Evolutionary conservation across 2,888 invertebrate genomes (phyloP), one percentile per base, ranked within the genome.

Genomic region (Iphiclides podalirius): DNA sequence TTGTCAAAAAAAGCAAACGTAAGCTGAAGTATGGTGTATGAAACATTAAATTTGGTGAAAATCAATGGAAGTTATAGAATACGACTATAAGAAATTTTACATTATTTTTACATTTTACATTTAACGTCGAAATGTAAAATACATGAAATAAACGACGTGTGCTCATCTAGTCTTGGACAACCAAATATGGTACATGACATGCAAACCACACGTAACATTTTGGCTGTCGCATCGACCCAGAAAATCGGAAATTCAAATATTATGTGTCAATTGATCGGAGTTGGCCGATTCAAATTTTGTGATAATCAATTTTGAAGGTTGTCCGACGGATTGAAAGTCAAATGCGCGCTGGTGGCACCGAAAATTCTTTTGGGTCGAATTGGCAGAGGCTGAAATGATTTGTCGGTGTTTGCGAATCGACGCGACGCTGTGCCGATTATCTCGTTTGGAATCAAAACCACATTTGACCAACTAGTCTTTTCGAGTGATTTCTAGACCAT

Each of bases 291-390:
- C 46, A 56, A 55, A 59, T 61, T 52, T 12, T 57, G 59, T 59
- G 61, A 42, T 57, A 58, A 60, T 54, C 31, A 47, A 52, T 49
- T 54, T 55, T 63, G 60, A 62, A 65, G 65, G 66, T 60, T 61
- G 55, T 49, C 11, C 53, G 51, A 42, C 35, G 2, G 52, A 57
- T 62, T 65, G 57, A 60, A 60, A 64, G 59, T 63, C 60, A 59
- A 57, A 61, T 64, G n/a, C n/a, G n/a, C n/a, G n/a, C n/a, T 55
- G 46, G 45, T 42, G 47, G 2, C 28, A 48, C n/a, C 7, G 36
- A 46, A 47, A 49, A 33, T 39, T 38, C 47, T 58, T 57, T 59
- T 57, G 52, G 58, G 56, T 52, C 56, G 56, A 52, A 56, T 41
- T 17, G 36, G 23, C 33, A 53, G 55, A 52, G 55, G 37, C 59